Evolutionary conservation across 2,797 vertebrate genomes (phyloP), one percentile per base, ranked within the genome.

Genomic region (Acanthurus leucopareius): DNA sequence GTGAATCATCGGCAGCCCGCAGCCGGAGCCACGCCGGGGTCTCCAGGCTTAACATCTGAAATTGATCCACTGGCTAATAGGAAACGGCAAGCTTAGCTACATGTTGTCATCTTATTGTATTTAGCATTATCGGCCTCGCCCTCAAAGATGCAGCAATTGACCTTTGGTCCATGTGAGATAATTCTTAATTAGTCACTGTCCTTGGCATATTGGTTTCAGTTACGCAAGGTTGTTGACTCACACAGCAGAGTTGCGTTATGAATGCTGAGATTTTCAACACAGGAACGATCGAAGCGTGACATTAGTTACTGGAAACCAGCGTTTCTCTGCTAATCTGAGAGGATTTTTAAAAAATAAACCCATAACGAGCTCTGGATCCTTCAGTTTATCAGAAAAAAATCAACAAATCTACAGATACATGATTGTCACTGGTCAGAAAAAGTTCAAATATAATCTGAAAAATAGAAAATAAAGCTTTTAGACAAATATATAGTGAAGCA

Each of bases 171-270:
- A 0, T 59, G 48, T 32, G 63, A 82, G 80, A 75, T 88, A 61
- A 82, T 87, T 87, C 73, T 65, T 85, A 89, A 90, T 90, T 91
- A 89, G 73, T 68, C 79, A 32, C 53, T n/a, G 69, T 72, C 66
- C 14, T 72, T 10, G 28, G 25, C 64, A 28, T 82, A 89, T 85
- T 69, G 88, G 81, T 67, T 90, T 91, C 67, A 73, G 61, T 82
- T 86, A 77, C 42, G 52, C 25, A 7, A 17, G 69, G 57, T 10
- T 70, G 69, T 69, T 67, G 56, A 72, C 57, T 79, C 65, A 48
- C 56, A 64, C 32, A 28, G 57, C 25, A 60, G 64, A 6, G 62
- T 32, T 19, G 10, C 7, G 25, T 5, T 5, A 67, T 51, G 16
- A 69, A 51, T 16, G 38, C 60, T 54, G 66, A 72, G 25, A 69